Base-by-base conservation (phyloP, 1,140 invertebrate genomes). In the Protaetia brevitarsis region DNA sequence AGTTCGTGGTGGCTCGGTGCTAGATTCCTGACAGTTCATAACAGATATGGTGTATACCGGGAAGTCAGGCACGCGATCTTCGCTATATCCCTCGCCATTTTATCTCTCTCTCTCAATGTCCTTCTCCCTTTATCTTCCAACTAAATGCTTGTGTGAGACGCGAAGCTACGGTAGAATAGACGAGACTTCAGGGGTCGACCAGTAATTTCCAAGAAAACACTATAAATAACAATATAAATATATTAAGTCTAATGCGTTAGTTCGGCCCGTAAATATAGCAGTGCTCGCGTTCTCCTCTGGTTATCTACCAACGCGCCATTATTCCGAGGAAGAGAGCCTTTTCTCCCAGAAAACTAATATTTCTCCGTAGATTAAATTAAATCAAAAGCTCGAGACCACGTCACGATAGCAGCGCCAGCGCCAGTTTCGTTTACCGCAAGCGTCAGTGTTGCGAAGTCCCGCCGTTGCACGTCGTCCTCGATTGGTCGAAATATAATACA, bases 341-440 rank as follows among this genome's bases (percentile, higher is more conserved):
- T 69, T 45, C 41, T 45, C 69, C 66, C n/a, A 66, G 69, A 69
- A 72, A 72, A 74, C 71, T 72, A 74, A 74, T 74, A 74, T 72
- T 72, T 74, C 73, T 71, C 68, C 61, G 63, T 63, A 71, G 70
- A 74, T 74, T 73, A 74, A 73, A 74, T 73, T 73, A 70, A 74
- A 74, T 73, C 71, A 73, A 70, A 72, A 70, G 69, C 67, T 65
- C 65, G 67, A 63, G 68, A 65, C 66, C 66, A 60, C 56, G 69
- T n/a, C n/a, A n/a, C n/a, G 31, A 34, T 7, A 37, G 34, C n/a
- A 37, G 16, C 34, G 34, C 34, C 34, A 37, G 11, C 34, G 34
- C 34, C 34, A 5, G 10, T 10, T 37, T 11, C 16, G 11, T 1
- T 37, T 37, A 6, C 16, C n/a, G 11, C 34, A n/a, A n/a, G n/a